A percentile compares a stretch with the other conserved stretches of the same genome.
Conservation (phyloP, 1,140 invertebrate species). For the Daktulosphaira vitifoliae region DNA sequence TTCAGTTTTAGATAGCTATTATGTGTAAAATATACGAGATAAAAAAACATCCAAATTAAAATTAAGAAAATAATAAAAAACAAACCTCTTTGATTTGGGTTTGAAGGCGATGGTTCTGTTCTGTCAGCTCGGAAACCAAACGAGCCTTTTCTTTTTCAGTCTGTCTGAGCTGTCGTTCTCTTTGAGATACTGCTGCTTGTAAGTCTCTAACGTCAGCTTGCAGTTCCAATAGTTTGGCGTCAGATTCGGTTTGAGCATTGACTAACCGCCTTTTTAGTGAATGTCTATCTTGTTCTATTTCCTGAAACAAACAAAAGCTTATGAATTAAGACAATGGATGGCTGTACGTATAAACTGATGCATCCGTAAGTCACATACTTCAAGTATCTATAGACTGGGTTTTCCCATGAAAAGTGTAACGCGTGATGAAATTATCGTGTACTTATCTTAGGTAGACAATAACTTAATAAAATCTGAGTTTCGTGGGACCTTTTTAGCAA, state of each 20-base stretch:
- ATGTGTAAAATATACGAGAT: too few species aligned
- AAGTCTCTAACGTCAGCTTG: slow-evolving; percentile 77
- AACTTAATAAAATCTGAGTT: too few species aligned
- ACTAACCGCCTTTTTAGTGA: slow-evolving; percentile 72
- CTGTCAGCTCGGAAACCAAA: slow-evolving; percentile 73
- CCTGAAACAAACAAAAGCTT: slow-evolving; percentile 50
- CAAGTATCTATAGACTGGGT: too few species aligned
- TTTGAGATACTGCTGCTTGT: slow-evolving; percentile 49
- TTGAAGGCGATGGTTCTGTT: slow-evolving; percentile 82
- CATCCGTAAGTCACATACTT: too few species aligned
- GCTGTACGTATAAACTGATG: too few species aligned
- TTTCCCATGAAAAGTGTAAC: too few species aligned
- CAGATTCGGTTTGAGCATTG: slow-evolving; percentile 77
- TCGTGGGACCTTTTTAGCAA: too few species aligned
- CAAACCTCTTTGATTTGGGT: slow-evolving; percentile 70
- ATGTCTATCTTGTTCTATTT: slow-evolving; percentile 88
- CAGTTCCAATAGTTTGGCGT: slow-evolving; percentile 73
- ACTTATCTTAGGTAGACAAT: too few species aligned
- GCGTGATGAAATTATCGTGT: too few species aligned
- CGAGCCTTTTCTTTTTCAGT: slow-evolving; percentile 70
- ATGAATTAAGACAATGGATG: too few species aligned
- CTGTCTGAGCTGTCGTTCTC: slow-evolving; percentile 55
- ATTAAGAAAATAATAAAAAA: neutral
- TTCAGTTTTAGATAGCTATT: slow-evolving; percentile 6
- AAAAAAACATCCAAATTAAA: too few species aligned